These are phyloP conservation scores for Python bivittatus DNA, from an alignment of 2,113 vertebrate species.

Conservation along the genomic window DNA sequence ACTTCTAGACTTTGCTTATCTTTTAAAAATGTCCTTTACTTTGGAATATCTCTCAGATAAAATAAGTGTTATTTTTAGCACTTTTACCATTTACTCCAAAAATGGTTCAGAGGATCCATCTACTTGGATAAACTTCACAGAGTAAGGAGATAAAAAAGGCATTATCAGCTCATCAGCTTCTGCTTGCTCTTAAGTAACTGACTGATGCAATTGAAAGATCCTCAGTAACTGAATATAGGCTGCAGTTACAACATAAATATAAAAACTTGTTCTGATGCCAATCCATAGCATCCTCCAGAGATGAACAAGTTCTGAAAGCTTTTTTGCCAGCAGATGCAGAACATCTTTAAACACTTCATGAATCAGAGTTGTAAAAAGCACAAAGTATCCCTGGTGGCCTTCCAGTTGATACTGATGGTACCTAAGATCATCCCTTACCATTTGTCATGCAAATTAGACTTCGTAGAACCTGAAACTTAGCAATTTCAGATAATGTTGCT, in stretches of 20 bases:
- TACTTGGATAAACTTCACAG: background rate
- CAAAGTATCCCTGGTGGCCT: constrained; percentile 18
- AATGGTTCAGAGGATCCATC: background rate
- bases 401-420: background rate
- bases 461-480: background rate
- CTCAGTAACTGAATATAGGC: background rate
- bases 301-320: background rate
- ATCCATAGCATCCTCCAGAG: background rate
- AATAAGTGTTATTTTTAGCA: background rate
- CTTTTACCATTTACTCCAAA: background rate
- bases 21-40: background rate
- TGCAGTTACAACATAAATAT: background rate
- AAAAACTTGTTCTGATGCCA: background rate
- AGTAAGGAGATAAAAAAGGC: background rate
- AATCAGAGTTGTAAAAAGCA: constrained; percentile 23
- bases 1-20: background rate
- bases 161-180: background rate
- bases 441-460: background rate
- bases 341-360: constrained; percentile 32
- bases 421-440: background rate
- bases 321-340: background rate
- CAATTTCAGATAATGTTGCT: background rate
- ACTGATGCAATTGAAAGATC: background rate
- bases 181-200: background rate
- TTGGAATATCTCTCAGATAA: background rate